phyloP scores from a whole-genome alignment of 2,113 vertebrate species.

The Piaya cayana region DNA sequence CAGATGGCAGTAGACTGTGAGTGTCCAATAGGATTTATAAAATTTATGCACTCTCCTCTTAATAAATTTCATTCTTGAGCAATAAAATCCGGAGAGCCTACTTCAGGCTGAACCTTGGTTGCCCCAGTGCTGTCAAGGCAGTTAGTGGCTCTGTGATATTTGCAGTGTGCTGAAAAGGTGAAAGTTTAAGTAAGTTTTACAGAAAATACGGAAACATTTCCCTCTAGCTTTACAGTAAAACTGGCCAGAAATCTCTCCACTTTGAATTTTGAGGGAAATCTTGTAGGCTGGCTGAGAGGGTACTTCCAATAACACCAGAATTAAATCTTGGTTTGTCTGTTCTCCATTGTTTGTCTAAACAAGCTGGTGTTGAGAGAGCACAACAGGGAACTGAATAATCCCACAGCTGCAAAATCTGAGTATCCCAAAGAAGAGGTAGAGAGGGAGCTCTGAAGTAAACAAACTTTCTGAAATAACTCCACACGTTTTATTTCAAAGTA shows the following conservation, averaged over 20 bases:
- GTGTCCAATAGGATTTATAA: slow-evolving; percentile 9
- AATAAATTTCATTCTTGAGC: not conserved
- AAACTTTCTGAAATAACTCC: slow-evolving; percentile 33
- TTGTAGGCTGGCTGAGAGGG: not conserved
- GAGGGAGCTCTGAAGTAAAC: not conserved
- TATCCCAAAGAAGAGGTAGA: not conserved
- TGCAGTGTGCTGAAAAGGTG: slow-evolving; percentile 10
- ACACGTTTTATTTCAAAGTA: slow-evolving; percentile 59
- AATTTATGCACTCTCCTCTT: not conserved
- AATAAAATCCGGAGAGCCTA: slow-evolving; percentile 17
- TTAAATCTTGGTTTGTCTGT: not conserved
- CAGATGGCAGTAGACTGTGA: not conserved
- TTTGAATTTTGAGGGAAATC: not conserved
- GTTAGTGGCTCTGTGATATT: slow-evolving; percentile 12
- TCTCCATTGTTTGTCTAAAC: not conserved
- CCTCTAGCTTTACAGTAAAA: not conserved
- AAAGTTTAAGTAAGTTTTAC: slow-evolving; percentile 37
- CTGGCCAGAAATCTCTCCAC: not conserved
- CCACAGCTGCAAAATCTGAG: not conserved
- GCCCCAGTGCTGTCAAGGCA: not conserved
- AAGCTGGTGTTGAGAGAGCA: not conserved
- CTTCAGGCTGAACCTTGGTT: slow-evolving; percentile 20
- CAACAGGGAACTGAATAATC: not conserved
- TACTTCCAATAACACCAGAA: not conserved
- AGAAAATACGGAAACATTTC: slow-evolving; percentile 1